A percentile compares a stretch with the other conserved stretches of the same genome.
phyloP scores from a whole-genome alignment of 37 sponge, comb jelly and placozoan genomes.

The Spongilla lacustris region DNA sequence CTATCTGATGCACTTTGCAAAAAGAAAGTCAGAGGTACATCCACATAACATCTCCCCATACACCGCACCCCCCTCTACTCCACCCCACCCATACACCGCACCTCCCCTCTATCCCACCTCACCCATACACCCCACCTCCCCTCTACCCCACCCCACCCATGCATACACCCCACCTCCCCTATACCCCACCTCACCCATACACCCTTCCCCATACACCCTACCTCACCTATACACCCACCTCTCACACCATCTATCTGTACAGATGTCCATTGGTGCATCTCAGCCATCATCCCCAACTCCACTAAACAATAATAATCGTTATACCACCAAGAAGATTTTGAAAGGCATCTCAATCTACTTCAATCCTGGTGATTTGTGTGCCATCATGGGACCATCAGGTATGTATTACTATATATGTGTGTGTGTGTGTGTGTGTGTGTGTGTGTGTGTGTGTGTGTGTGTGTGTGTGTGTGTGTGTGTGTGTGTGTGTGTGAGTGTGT shows the following conservation, averaged over 20 bases:
- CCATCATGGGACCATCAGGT: constrained; percentile 93
- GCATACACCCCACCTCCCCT: not conserved
- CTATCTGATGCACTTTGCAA: not conserved
- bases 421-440: too few relatives aligned
- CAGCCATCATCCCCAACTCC: not conserved
- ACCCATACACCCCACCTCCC: not conserved
- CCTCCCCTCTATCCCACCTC: not conserved
- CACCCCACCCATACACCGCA: not conserved
- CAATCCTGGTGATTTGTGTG: constrained; percentile 87
- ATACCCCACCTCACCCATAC: not conserved
- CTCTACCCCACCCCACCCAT: not conserved
- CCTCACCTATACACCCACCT: not conserved
- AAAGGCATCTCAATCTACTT: constrained; percentile 77
- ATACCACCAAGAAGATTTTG: constrained; percentile 56
- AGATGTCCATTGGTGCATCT: too few relatives aligned
- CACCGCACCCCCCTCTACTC: not conserved
- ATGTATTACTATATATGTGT: not conserved
- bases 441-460: too few relatives aligned
- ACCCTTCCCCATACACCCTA: not conserved
- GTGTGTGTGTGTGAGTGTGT: too few relatives aligned
- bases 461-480: too few relatives aligned
- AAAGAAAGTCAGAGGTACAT: not conserved
- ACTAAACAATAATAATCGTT: not conserved
- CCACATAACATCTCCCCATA: not conserved
- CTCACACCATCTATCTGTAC: too few relatives aligned